Conservation (phyloP, 2,888 invertebrate species). For the Drosophila prolongata region DNA sequence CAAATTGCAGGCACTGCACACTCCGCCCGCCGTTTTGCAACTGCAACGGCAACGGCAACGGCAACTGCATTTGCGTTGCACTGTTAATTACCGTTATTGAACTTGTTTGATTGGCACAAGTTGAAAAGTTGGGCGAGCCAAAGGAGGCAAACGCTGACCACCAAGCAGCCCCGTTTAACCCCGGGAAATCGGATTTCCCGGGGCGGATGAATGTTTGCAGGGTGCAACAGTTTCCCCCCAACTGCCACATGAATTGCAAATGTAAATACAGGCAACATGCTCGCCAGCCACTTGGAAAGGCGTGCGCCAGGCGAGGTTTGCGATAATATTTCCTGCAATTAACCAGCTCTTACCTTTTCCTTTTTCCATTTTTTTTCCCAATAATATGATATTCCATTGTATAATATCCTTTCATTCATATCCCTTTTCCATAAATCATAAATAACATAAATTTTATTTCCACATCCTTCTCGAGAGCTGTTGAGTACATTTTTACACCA, state of each 20-base stretch:
- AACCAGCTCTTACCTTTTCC: conserved; percentile 1
- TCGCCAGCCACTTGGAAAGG: conserved; percentile 5
- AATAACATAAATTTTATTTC: not conserved
- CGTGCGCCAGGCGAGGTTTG: conserved; percentile 1
- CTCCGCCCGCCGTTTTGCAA: not conserved
- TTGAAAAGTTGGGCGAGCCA: conserved; percentile 64
- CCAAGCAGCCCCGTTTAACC: conserved; percentile 14
- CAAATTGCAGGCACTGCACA: conserved; percentile 59
- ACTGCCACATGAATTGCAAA: conserved; percentile 3
- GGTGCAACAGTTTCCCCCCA: conserved; percentile 9
- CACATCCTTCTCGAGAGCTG: not conserved
- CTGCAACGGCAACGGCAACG: conserved; percentile 3
- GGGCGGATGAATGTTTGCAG: conserved; percentile 15
- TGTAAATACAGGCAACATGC: conserved; percentile 1
- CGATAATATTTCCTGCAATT: conserved; percentile 11
- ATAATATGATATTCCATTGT: not conserved
- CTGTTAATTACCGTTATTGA: conserved; percentile 79
- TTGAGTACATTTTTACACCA: not conserved
- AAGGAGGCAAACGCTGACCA: conserved; percentile 31
- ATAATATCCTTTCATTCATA: not conserved
- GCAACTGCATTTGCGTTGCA: conserved; percentile 53
- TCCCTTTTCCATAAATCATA: conserved; percentile 1
- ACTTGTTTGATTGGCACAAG: conserved; percentile 77
- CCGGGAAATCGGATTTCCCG: conserved; percentile 30
- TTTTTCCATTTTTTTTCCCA: not conserved